Conservation (phyloP, 92 coral and sea anemone species). For the Phymanthus crucifer region DNA sequence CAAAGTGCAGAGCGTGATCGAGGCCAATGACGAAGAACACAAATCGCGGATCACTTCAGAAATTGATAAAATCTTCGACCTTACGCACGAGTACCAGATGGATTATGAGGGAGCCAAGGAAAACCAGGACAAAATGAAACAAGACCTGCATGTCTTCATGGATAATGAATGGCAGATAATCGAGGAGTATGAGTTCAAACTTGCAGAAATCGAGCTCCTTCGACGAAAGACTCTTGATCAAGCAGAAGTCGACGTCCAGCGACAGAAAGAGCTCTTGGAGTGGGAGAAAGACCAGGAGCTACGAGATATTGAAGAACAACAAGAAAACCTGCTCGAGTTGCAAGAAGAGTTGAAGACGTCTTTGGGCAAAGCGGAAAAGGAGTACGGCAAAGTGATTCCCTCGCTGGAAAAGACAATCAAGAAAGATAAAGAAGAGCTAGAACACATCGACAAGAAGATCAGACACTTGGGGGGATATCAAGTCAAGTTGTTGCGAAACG, state of each 20-base stretch:
- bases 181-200: conserved; percentile 76
- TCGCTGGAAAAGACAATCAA: conserved; percentile 57
- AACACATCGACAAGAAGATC: conserved; percentile 64
- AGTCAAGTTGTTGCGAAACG: conserved; percentile 36
- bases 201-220: conserved; percentile 84
- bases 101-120: conserved; percentile 27
- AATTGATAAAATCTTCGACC: conserved; percentile 60
- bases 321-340: conserved; percentile 50
- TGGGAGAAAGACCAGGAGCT: conserved; percentile 75
- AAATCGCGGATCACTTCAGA: conserved; percentile 57
- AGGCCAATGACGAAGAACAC: conserved; percentile 51
- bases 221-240: conserved; percentile 66
- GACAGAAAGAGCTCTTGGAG: conserved; percentile 53
- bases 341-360: conserved; percentile 49
- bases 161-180: conserved; percentile 84
- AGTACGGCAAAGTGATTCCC: conserved; percentile 43
- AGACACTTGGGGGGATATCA: conserved; percentile 52
- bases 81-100: conserved; percentile 35
- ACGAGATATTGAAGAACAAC: conserved; percentile 66
- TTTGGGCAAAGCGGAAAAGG: conserved; percentile 44
- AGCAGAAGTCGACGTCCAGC: conserved; percentile 56
- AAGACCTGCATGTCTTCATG: conserved; percentile 55
- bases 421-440: conserved; percentile 60
- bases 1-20: conserved; percentile 57
- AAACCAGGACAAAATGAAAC: conserved; percentile 50